Evolutionary conservation across 2,797 vertebrate species (phyloP).

Genomic region (Poeciliopsis infans): DNA sequence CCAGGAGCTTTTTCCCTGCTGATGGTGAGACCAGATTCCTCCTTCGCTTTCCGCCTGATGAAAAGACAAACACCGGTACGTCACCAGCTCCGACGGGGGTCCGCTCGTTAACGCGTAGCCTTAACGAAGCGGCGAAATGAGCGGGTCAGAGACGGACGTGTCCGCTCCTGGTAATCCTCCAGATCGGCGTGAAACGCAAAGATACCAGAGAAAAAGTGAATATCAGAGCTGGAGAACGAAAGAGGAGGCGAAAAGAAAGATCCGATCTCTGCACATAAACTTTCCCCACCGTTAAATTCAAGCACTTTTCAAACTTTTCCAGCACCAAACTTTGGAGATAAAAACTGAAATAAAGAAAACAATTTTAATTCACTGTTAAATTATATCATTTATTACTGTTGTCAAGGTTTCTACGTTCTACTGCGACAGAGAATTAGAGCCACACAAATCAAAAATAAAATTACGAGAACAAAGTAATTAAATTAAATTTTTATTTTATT

Average conservation of each 20-base stretch:
- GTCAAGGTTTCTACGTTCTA: too few species aligned
- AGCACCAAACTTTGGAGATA: too few species aligned
- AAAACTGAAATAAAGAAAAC: too few species aligned
- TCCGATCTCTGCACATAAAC: constrained; percentile 16
- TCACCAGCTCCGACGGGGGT: neutral
- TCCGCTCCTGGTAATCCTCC: constrained; percentile 28
- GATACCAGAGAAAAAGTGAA: constrained; percentile 16
- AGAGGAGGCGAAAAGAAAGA: constrained; percentile 11
- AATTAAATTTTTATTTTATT: too few species aligned
- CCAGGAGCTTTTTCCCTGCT: neutral
- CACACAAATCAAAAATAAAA: too few species aligned
- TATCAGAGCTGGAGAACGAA: neutral
- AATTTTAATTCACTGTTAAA: too few species aligned
- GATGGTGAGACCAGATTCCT: constrained; percentile 6
- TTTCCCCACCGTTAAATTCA: too few species aligned
- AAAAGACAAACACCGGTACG: constrained; percentile 4
- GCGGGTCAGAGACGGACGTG: constrained; percentile 27
- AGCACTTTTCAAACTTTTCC: too few species aligned
- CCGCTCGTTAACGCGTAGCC: constrained; percentile 12
- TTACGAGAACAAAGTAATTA: too few species aligned
- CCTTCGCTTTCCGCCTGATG: constrained; percentile 8
- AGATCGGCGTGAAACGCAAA: neutral
- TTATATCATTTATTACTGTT: too few species aligned
- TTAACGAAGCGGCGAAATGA: constrained; percentile 42
- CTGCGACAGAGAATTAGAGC: too few species aligned